Percentiles rank a stretch among this genome's conserved stretches.
These are phyloP conservation scores for Halcyon senegalensis DNA, from an alignment of 2,113 vertebrate genomes.

Conservation along the genomic window DNA sequence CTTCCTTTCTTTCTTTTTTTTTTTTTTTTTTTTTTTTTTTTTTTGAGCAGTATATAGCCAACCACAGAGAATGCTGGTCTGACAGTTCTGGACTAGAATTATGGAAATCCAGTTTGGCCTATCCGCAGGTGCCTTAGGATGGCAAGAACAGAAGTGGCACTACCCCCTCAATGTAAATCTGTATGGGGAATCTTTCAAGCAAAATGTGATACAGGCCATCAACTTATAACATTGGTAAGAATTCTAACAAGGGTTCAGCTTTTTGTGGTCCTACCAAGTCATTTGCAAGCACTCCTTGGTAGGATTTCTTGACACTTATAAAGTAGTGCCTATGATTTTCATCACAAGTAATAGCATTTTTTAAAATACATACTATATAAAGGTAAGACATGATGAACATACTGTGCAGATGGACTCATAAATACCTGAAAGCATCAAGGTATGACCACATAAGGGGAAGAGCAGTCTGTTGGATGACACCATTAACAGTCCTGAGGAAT, in stretches of 20 bases:
- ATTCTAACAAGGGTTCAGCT: background rate
- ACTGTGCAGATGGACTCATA: background rate
- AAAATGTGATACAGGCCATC: background rate
- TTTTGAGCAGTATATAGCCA: background rate
- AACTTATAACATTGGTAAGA: background rate
- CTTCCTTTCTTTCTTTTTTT: background rate
- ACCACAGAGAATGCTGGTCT: background rate
- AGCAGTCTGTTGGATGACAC: background rate
- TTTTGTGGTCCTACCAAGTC: background rate
- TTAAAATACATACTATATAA: background rate
- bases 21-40: background rate
- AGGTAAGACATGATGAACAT: background rate
- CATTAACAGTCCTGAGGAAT: conserved; percentile 41
- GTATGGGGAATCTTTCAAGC: background rate
- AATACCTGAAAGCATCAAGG: background rate
- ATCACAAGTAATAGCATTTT: background rate
- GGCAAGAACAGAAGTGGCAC: background rate
- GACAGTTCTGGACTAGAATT: background rate
- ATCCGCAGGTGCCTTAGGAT: background rate
- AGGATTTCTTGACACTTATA: background rate
- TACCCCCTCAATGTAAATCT: background rate
- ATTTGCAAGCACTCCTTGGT: background rate
- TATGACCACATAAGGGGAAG: background rate
- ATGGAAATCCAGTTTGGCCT: background rate
- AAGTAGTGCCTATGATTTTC: background rate